Evolutionary conservation across 2,113 vertebrate genomes (phyloP), one percentile per base, ranked within the genome.

Genomic region (Propithecus coquereli): DNA sequence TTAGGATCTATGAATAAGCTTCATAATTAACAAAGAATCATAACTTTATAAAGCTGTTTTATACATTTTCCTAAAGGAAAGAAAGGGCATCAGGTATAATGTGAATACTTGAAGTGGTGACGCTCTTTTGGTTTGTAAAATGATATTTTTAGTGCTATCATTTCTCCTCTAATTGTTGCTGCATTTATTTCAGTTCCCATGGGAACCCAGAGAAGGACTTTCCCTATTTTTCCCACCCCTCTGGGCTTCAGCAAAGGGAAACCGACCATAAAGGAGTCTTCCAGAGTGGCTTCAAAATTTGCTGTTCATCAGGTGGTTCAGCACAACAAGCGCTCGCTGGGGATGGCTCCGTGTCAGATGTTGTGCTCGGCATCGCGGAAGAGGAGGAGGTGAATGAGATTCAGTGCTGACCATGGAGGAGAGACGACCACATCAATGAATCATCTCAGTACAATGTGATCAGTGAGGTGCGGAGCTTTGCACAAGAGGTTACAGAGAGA

Each of bases 61-160:
- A 91, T 88, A 83, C 52, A 76, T 52, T 95, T 22, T 77, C n/a
- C 40, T 61, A 74, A 61, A 70, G 20, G 84, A 83, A 83, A 91
- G 27, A 96, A 93, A 97, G 79, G 90, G 54, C 74, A 95, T 70
- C 84, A 94, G 71, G 81, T 96, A 82, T 63, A 95, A 94, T 54
- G 52, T 73, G 84, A 97, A 81, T 73, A 54, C 68, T 90, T 94
- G 61, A 96, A 92, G 59, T 83, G 74, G 23, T 91, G 85, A 95
- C 81, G 94, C 95, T 94, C 47, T 91, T 94, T 97, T 88, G 82
- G 82, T 95, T 93, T 80, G 43, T 93, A 91, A 96, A 96, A 70
- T 96, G 90, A 65, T 97, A 97, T 96, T 97, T 97, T 97, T 97
- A 97, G 96, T 95, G 66, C 82, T 66, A 77, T 97, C 92, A 95